A percentile compares a stretch with the other conserved stretches of the same genome.
Evolutionary conservation across 2,797 vertebrate species (phyloP).

Genomic region (Pempheris klunzingeri): DNA sequence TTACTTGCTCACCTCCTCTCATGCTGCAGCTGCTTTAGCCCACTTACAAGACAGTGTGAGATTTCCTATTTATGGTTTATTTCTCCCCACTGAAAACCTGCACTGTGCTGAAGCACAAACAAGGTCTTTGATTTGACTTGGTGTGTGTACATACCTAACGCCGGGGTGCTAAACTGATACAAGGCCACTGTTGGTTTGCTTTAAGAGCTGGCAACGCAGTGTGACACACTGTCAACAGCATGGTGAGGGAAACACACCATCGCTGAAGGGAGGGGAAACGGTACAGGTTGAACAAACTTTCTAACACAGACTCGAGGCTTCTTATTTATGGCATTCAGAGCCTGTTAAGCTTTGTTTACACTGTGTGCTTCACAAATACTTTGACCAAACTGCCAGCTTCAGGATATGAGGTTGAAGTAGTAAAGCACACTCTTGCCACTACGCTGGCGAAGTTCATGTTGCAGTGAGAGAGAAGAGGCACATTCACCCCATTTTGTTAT

Average conservation of each 20-base stretch:
- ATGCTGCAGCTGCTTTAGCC: constrained; percentile 84
- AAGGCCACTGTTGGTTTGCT: constrained; percentile 68
- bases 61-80: constrained; percentile 88
- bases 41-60: constrained; percentile 87
- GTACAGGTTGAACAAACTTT: constrained; percentile 75
- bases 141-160: constrained; percentile 83
- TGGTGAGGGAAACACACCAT: constrained; percentile 62
- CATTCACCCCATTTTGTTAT: constrained; percentile 70
- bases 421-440: constrained; percentile 62
- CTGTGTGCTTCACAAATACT: constrained; percentile 75
- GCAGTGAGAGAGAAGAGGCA: constrained; percentile 66
- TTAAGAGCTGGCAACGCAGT: constrained; percentile 70
- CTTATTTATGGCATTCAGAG: constrained; percentile 63
- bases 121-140: constrained; percentile 83
- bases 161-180: constrained; percentile 68
- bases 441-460: constrained; percentile 61
- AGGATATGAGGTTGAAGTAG: constrained; percentile 65
- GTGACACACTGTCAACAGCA: constrained; percentile 70
- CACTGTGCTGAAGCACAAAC: constrained; percentile 80
- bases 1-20: constrained; percentile 79
- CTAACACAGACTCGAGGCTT: constrained; percentile 39
- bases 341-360: constrained; percentile 69
- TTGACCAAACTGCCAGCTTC: constrained; percentile 67
- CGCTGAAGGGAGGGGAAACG: constrained; percentile 54
- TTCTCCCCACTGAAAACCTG: constrained; percentile 82